These are phyloP conservation scores for Oligia fasciuncula DNA, from an alignment of 2,888 invertebrate genomes.

Conservation along the genomic window DNA sequence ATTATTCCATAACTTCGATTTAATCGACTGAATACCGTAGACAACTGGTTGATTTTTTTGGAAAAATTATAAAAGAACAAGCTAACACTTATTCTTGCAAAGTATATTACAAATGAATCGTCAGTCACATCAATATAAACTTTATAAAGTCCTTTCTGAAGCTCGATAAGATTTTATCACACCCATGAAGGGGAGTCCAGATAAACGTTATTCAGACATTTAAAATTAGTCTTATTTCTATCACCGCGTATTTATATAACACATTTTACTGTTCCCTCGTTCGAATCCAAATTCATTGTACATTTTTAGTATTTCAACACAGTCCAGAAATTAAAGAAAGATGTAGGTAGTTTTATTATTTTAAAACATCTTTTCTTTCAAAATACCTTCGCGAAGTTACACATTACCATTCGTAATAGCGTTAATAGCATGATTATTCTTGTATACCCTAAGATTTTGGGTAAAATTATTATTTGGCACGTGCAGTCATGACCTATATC, in stretches of 20 bases:
- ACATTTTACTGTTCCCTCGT: neutral
- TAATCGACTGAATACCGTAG: conserved; percentile 30
- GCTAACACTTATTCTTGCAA: conserved; percentile 18
- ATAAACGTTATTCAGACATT: neutral
- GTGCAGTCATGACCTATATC: neutral
- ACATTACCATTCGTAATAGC: neutral
- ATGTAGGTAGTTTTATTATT: neutral
- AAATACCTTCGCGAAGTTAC: neutral
- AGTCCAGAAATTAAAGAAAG: neutral
- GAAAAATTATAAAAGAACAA: conserved; percentile 1
- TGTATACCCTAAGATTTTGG: neutral
- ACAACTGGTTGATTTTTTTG: neutral
- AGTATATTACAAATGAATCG: conserved; percentile 9
- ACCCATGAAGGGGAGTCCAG: conserved; percentile 7
- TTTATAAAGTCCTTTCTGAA: conserved; percentile 18
- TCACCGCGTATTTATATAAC: conserved; percentile 5
- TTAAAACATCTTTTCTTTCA: neutral
- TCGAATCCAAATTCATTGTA: neutral
- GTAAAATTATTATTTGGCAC: neutral
- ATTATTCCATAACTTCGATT: conserved; percentile 27
- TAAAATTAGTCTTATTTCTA: conserved; percentile 5
- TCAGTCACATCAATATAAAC: conserved; percentile 39
- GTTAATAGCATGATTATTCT: neutral
- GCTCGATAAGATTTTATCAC: conserved; percentile 27
- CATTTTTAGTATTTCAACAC: neutral